These are phyloP conservation scores for Oryzias celebensis DNA, from an alignment of 2,113 vertebrate genomes.

Conservation along the genomic window DNA sequence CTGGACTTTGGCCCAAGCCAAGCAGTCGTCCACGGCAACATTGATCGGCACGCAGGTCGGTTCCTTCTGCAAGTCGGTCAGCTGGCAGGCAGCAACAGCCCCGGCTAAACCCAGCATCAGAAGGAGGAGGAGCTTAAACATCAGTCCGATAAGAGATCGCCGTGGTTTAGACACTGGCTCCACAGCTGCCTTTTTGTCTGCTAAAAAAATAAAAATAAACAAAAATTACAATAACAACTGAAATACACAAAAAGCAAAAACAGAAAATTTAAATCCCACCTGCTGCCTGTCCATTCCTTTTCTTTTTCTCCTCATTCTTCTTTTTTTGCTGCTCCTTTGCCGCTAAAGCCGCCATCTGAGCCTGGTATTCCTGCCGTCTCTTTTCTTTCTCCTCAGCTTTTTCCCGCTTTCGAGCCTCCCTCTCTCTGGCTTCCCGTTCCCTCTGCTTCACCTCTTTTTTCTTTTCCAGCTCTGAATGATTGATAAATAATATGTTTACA, in stretches of 20 bases:
- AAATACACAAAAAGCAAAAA: not conserved
- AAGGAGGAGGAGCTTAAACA: conserved; percentile 79
- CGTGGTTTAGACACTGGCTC: conserved; percentile 41
- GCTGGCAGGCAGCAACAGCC: conserved; percentile 74
- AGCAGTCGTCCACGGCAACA: conserved; percentile 76
- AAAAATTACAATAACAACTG: too few species aligned
- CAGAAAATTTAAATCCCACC: conserved; percentile 25
- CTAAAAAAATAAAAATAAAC: not conserved
- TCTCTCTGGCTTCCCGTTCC: conserved; percentile 87
- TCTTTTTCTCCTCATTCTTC: conserved; percentile 84
- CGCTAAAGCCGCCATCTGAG: conserved; percentile 80
- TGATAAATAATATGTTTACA: not conserved
- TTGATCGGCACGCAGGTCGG: conserved; percentile 81
- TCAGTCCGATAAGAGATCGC: conserved; percentile 62
- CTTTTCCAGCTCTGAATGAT: conserved; percentile 84
- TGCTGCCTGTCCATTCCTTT: conserved; percentile 83
- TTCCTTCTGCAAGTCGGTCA: conserved; percentile 83
- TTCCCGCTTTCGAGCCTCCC: conserved; percentile 86
- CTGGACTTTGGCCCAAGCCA: conserved; percentile 82
- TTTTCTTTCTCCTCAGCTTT: conserved; percentile 95
- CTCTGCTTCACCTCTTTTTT: conserved; percentile 88
- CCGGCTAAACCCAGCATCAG: conserved; percentile 75
- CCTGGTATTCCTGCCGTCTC: conserved; percentile 89
- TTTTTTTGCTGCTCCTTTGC: conserved; percentile 81
- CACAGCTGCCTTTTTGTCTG: conserved; percentile 60